Evolutionary conservation across 1,140 invertebrate genomes (phyloP).

Genomic region (Delia radicum): DNA sequence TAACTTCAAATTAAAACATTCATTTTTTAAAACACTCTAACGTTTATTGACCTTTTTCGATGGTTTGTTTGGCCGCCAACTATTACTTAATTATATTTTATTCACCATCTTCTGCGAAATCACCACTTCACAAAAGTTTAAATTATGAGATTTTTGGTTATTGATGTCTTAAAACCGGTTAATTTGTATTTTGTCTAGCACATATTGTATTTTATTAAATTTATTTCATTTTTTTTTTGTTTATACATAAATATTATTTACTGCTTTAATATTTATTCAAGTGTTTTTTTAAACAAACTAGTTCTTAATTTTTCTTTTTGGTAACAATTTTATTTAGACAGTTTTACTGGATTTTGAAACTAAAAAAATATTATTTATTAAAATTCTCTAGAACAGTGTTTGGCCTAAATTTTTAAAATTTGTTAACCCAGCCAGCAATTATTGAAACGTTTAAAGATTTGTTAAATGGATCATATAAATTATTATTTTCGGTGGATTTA

Average conservation of each 20-base stretch:
- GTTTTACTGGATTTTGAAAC: too few relatives aligned
- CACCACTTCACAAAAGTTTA: neutral
- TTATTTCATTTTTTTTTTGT: neutral
- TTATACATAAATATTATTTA: neutral
- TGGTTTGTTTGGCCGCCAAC: neutral
- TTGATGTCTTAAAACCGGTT: neutral
- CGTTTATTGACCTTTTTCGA: neutral
- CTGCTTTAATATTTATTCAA: neutral
- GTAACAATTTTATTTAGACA: neutral
- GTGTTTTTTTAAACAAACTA: neutral
- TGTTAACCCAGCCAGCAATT: too few relatives aligned
- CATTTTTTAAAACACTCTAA: neutral
- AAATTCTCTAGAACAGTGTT: too few relatives aligned
- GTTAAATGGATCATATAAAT: too few relatives aligned
- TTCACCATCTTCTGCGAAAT: neutral
- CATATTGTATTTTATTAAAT: neutral
- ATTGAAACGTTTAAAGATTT: too few relatives aligned
- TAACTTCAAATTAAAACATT: too few relatives aligned
- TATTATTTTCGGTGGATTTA: too few relatives aligned
- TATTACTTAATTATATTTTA: neutral
- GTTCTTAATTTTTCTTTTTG: neutral
- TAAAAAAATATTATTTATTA: too few relatives aligned
- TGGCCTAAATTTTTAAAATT: too few relatives aligned
- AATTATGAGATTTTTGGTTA: neutral
- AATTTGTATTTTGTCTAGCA: neutral